Conservation (phyloP, 2,113 vertebrate species). For the Malurus cyaneus region DNA sequence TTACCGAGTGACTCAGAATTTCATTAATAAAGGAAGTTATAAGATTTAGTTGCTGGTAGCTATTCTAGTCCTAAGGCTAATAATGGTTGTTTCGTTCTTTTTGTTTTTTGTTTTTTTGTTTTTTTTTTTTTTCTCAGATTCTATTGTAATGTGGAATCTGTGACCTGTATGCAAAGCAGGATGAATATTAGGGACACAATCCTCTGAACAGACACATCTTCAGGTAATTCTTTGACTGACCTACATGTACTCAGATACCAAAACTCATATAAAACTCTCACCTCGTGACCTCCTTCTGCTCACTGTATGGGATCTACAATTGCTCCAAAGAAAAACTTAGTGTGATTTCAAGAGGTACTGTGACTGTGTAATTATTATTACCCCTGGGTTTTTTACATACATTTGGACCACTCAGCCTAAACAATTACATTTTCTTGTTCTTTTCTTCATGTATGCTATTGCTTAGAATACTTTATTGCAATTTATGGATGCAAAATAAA, state of each 20-base stretch:
- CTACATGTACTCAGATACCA: not conserved
- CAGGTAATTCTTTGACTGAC: not conserved
- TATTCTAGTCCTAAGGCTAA: not conserved
- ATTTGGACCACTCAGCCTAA: not conserved
- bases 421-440: not conserved
- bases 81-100: too few relatives aligned
- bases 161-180: not conserved
- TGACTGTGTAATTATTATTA: not conserved
- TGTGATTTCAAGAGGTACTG: not conserved
- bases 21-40: not conserved
- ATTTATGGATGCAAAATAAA: not conserved
- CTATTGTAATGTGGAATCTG: not conserved
- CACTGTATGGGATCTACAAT: not conserved
- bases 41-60: not conserved
- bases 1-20: not conserved
- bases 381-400: fast-evolving
- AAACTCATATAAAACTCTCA: not conserved
- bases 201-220: not conserved
- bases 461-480: not conserved
- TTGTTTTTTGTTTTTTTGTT: too few relatives aligned
- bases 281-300: not conserved
- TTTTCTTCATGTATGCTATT: not conserved
- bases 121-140: not conserved
- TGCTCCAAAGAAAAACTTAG: not conserved
- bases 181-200: not conserved